These are phyloP conservation scores for Xestia c-nigrum DNA, from an alignment of 2,888 invertebrate species.

Conservation along the genomic window DNA sequence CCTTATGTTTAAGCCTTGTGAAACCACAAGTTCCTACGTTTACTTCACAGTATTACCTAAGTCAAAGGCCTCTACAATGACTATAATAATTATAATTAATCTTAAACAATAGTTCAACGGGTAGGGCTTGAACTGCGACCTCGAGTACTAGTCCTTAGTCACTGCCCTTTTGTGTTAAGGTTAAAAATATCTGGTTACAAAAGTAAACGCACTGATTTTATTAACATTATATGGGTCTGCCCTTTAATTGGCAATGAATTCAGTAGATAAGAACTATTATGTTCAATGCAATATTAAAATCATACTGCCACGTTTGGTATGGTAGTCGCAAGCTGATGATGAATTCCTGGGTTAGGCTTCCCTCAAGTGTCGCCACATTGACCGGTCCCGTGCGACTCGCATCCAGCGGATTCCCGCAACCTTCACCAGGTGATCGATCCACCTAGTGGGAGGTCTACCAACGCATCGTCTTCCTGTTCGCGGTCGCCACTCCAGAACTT, in stretches of 20 bases:
- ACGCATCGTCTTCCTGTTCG: too few relatives aligned
- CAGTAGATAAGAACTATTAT: background rate
- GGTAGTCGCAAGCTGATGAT: too few relatives aligned
- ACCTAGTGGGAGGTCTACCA: too few relatives aligned
- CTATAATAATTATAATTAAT: slow-evolving; percentile 36
- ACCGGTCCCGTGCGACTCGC: too few relatives aligned
- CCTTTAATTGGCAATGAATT: background rate
- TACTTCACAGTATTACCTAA: background rate
- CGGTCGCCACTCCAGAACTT: too few relatives aligned
- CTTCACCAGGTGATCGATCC: too few relatives aligned
- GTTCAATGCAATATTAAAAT: background rate
- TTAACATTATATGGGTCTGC: background rate
- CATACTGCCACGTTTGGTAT: too few relatives aligned
- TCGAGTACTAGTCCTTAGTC: slow-evolving; percentile 26
- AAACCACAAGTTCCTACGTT: background rate
- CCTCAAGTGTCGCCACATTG: too few relatives aligned
- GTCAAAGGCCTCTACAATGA: background rate
- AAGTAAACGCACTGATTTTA: slow-evolving; percentile 8
- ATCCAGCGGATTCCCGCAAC: too few relatives aligned
- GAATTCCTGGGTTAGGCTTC: too few relatives aligned
- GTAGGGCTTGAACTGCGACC: slow-evolving; percentile 45
- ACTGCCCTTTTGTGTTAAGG: slow-evolving; percentile 41
- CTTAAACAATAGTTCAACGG: slow-evolving; percentile 34
- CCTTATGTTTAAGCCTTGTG: background rate
- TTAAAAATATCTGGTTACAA: slow-evolving; percentile 42